Base-by-base conservation (phyloP, 1,140 invertebrate genomes). In the Trigoniulus corallinus region DNA sequence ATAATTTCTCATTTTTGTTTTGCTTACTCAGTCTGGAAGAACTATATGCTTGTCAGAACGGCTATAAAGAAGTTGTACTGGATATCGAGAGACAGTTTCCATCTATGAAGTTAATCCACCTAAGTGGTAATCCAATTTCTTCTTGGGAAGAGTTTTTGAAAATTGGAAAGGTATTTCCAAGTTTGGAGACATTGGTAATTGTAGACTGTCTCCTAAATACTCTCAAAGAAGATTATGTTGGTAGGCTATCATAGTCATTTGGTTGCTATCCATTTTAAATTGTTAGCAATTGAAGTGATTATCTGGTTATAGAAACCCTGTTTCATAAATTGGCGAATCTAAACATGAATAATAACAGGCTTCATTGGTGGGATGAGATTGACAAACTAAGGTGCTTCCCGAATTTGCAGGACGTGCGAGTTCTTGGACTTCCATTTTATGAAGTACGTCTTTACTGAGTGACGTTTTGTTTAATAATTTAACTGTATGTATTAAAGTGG, bases 361-460 rank as follows among this genome's bases (percentile, higher is more conserved):
- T 95, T 24, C 73, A 77, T 13, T 79, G 80, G 12, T 93, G 89
- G 88, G 78, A 84, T 58, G 86, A 92, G 59, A 79, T 94, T 46
- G 85, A 91, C 58, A 72, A 78, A 56, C 71, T 95, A 34, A 78
- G 82, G 20, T 75, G 76, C 53, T 89, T 91, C 67, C 84, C 84
- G 0, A 72, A 75, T 15, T 67, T 94, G n/a, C 77, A 76, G 55
- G 85, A 85, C 67, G 71, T 93, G 26, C 71, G 87, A 56, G 76
- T 92, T 52, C 81, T 82, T 39, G 65, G 64, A 12, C 64, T 72
- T 41, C 68, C 72, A 20, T 61, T 75, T 41, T 61, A 75, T 50
- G 67, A 73, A 72, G 81, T n/a, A n/a, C n/a, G n/a, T n/a, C n/a
- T n/a, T n/a, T 39, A 39, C 18, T 18, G 37, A 13, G 37, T 18